Evolutionary conservation across 2,797 vertebrate species (phyloP).

Genomic region (Poeciliopsis infans): DNA sequence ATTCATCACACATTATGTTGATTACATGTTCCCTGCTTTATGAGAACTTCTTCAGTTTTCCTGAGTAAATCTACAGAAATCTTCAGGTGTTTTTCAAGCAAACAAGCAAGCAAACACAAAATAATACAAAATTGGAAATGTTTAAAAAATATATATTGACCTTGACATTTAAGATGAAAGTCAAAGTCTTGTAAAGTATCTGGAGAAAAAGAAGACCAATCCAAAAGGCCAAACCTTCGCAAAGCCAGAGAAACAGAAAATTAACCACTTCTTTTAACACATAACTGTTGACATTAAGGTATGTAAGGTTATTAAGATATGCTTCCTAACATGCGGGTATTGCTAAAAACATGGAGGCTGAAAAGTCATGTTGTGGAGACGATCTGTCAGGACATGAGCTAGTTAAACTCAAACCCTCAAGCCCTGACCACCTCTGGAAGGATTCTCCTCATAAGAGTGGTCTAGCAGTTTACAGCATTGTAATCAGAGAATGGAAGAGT

Average conservation of each 20-base stretch:
- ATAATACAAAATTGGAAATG: neutral
- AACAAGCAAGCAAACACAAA: neutral
- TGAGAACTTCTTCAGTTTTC: neutral
- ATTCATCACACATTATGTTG: neutral
- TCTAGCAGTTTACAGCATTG: constrained; percentile 28
- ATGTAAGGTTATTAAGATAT: constrained; percentile 8
- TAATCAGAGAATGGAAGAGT: constrained; percentile 11
- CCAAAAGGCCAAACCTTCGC: constrained; percentile 5
- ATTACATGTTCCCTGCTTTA: neutral
- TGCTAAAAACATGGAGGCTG: constrained; percentile 50
- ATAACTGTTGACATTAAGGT: constrained; percentile 9
- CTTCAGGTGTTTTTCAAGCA: neutral
- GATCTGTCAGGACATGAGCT: constrained; percentile 55
- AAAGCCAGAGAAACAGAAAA: constrained; percentile 23
- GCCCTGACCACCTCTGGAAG: constrained; percentile 48
- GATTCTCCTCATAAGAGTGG: constrained; percentile 39
- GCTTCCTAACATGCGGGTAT: constrained; percentile 50
- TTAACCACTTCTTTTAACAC: constrained; percentile 17
- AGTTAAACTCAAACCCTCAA: constrained; percentile 59
- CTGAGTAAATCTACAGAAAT: neutral
- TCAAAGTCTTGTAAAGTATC: constrained; percentile 28
- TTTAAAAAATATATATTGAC: constrained; percentile 13
- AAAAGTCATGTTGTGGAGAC: constrained; percentile 48
- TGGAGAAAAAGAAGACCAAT: constrained; percentile 22
- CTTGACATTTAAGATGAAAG: constrained; percentile 40